Evolutionary conservation across 2,113 vertebrate genomes (phyloP).

Genomic region (Salminus brasiliensis): DNA sequence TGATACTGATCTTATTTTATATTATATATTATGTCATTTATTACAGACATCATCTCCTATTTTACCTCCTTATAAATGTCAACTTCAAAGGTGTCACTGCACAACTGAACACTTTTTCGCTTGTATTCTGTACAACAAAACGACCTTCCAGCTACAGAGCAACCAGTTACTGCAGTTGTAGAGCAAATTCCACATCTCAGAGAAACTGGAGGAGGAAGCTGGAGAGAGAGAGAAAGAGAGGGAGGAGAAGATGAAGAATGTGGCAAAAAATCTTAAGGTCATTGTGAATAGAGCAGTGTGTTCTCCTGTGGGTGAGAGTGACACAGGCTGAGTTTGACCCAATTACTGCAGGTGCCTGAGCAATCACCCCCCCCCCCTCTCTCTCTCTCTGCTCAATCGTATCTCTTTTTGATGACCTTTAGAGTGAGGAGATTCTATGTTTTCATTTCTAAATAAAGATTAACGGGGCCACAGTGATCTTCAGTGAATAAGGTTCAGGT

Average conservation of each 20-base stretch:
- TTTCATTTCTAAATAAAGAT: constrained; percentile 42
- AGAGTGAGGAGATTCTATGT: constrained; percentile 26
- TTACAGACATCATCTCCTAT: no score
- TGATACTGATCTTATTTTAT: no score
- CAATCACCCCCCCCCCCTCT: not conserved
- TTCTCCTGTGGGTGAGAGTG: constrained; percentile 20
- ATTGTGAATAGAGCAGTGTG: constrained; percentile 25
- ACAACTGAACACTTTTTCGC: no score
- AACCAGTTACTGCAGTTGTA: no score
- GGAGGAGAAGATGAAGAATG: not conserved
- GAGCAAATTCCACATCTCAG: no score
- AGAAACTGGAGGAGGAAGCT: not conserved
- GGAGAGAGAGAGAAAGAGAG: not conserved
- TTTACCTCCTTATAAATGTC: no score
- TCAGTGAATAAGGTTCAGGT: not conserved
- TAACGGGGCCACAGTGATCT: not conserved
- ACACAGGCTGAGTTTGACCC: constrained; percentile 28
- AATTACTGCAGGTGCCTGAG: constrained; percentile 45
- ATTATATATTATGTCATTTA: no score
- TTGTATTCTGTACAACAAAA: no score
- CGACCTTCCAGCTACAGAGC: no score
- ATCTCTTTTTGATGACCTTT: constrained; percentile 46
- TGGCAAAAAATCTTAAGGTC: constrained; percentile 34
- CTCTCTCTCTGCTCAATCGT: constrained; percentile 13
- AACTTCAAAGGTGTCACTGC: no score